phyloP scores from a whole-genome alignment of 1,140 invertebrate genomes.

The Drosophila nigrodunni region DNA sequence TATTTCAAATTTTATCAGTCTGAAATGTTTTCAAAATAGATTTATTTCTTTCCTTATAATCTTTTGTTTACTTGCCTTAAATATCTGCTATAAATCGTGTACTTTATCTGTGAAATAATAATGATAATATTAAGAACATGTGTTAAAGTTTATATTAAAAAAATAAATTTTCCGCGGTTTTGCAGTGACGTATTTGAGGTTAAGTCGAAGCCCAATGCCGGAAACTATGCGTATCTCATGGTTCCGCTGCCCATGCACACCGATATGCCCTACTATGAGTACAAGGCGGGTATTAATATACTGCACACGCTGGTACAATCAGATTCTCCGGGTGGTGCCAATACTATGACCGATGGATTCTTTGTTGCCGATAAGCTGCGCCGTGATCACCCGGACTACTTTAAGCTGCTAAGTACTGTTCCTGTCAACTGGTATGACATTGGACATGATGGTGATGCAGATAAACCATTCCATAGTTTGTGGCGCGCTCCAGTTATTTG shows the following conservation, averaged over 20 bases:
- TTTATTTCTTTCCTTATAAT: no score
- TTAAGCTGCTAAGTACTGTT: constrained; percentile 86
- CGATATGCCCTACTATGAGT: constrained; percentile 90
- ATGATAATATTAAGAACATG: no score
- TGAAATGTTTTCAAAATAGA: no score
- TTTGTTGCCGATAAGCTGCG: constrained; percentile 86
- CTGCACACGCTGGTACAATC: constrained; percentile 89
- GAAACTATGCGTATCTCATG: constrained; percentile 89
- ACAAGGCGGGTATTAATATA: constrained; percentile 89
- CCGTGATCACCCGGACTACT: constrained; percentile 86
- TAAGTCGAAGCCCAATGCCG: constrained; percentile 87
- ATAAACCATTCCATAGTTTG: constrained; percentile 87
- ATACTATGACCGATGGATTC: constrained; percentile 87
- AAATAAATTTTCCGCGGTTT: neutral
- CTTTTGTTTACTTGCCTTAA: no score
- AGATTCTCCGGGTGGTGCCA: constrained; percentile 87
- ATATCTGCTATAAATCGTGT: no score
- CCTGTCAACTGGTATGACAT: constrained; percentile 89
- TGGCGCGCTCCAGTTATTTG: constrained; percentile 87
- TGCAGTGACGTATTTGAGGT: constrained; percentile 87
- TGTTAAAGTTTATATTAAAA: no score
- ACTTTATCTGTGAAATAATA: no score
- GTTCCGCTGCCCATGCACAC: constrained; percentile 88
- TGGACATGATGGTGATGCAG: constrained; percentile 85
- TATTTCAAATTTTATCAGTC: no score